A percentile compares a stretch with the other conserved stretches of the same genome.
phyloP scores from a whole-genome alignment of 2,113 vertebrate species.

The Dolichallabes microphthalmus region DNA sequence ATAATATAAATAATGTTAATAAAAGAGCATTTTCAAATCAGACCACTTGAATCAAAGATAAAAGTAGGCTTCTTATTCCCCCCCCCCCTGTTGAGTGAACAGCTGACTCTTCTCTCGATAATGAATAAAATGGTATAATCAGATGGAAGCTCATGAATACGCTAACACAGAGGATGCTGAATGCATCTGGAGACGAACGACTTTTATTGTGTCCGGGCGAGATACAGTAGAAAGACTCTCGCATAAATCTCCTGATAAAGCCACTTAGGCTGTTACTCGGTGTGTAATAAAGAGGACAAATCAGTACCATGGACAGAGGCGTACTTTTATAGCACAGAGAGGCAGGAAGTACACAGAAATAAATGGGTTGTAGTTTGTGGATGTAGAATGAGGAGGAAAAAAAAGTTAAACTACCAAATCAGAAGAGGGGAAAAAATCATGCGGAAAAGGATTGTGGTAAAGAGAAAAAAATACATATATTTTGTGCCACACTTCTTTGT shows the following conservation, averaged over 20 bases:
- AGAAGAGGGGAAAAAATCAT: background rate
- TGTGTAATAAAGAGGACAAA: slow-evolving; percentile 37
- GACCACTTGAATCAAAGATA: background rate
- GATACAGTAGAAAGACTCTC: slow-evolving; percentile 32
- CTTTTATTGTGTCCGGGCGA: slow-evolving; percentile 34
- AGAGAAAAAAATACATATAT: background rate
- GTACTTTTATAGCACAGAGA: slow-evolving; percentile 2
- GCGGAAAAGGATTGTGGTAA: background rate
- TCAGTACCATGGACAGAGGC: slow-evolving; percentile 49
- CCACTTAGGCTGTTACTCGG: slow-evolving; percentile 15
- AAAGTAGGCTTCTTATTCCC: slow-evolving; percentile 8
- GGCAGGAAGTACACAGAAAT: background rate
- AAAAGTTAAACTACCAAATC: background rate
- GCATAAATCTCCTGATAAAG: slow-evolving; percentile 43
- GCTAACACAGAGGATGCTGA: slow-evolving; percentile 21
- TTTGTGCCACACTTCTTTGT: background rate
- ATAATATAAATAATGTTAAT: background rate
- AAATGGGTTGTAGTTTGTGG: background rate
- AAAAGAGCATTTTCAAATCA: background rate
- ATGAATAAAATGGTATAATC: slow-evolving; percentile 41
- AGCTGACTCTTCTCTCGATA: slow-evolving; percentile 25
- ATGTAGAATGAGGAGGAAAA: background rate
- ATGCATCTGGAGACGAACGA: slow-evolving; percentile 46
- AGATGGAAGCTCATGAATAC: slow-evolving; percentile 45
- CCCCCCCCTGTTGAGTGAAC: background rate